Conservation (phyloP, 2,888 invertebrate genomes). For the Andricus curvator region DNA sequence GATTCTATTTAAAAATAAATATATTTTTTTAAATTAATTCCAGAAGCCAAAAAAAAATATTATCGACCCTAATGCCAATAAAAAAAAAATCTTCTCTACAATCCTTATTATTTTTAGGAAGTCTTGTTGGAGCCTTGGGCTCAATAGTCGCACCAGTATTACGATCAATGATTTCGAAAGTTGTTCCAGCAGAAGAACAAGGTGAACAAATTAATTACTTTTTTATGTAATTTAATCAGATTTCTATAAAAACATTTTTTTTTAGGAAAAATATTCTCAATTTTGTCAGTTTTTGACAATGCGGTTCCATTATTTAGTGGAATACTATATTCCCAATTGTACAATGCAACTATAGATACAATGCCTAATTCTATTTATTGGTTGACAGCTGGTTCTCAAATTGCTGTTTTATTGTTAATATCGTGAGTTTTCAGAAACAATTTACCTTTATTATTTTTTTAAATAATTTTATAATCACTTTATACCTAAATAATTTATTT, state of each 20-base stretch:
- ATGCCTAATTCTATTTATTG: slow-evolving; percentile 84
- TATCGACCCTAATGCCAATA: too few relatives aligned
- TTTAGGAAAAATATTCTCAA: slow-evolving; percentile 87
- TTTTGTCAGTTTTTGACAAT: slow-evolving; percentile 89
- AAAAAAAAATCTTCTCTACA: too few relatives aligned
- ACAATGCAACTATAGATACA: slow-evolving; percentile 83
- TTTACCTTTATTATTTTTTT: too few relatives aligned
- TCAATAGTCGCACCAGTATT: slow-evolving; percentile 89
- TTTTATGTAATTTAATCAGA: background rate
- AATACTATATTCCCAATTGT: slow-evolving; percentile 86
- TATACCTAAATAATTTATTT: background rate
- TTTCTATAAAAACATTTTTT: slow-evolving; percentile 4
- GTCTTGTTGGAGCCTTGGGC: slow-evolving; percentile 87
- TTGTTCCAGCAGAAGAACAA: slow-evolving; percentile 85
- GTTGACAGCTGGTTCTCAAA: slow-evolving; percentile 86
- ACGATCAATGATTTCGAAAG: slow-evolving; percentile 90
- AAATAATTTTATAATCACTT: background rate
- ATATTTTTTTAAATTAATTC: too few relatives aligned
- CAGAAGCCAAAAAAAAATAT: too few relatives aligned
- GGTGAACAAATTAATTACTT: slow-evolving; percentile 78
- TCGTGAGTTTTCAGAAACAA: slow-evolving; percentile 81
- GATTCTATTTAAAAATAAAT: too few relatives aligned
- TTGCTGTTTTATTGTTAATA: slow-evolving; percentile 83
- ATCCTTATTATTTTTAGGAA: slow-evolving; percentile 80
- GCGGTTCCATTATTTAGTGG: slow-evolving; percentile 88